These are phyloP conservation scores for Andrena chrysosceles DNA, from an alignment of 2,888 invertebrate species.

Conservation along the genomic window DNA sequence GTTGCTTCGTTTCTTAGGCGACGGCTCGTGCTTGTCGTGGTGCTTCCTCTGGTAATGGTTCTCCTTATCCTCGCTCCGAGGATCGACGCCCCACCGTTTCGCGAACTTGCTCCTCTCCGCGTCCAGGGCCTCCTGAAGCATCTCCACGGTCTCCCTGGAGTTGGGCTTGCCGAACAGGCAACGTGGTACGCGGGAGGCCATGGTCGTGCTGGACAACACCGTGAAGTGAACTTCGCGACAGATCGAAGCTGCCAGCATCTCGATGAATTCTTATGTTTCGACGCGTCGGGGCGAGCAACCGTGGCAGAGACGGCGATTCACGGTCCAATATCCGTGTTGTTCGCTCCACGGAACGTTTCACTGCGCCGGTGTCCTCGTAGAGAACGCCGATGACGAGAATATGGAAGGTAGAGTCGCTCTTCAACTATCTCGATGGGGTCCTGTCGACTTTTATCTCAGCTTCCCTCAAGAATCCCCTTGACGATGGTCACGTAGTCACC, in stretches of 20 bases:
- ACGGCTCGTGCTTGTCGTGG: conserved; percentile 73
- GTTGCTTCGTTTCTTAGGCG: conserved; percentile 76
- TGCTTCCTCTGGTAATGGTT: conserved; percentile 73
- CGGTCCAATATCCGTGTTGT: background rate
- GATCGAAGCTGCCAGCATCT: conserved; percentile 81
- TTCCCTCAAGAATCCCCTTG: conserved; percentile 30
- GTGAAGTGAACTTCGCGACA: conserved; percentile 81
- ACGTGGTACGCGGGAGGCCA: conserved; percentile 79
- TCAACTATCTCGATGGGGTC: background rate
- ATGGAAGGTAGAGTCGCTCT: background rate
- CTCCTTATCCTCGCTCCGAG: conserved; percentile 81
- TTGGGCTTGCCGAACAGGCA: conserved; percentile 88
- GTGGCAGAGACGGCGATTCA: background rate
- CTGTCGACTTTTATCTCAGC: conserved; percentile 59
- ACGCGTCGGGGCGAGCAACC: conserved; percentile 6
- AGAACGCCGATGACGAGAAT: background rate
- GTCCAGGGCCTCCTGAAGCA: conserved; percentile 87
- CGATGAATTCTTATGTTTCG: conserved; percentile 59
- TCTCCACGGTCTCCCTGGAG: conserved; percentile 86
- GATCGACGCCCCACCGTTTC: conserved; percentile 87
- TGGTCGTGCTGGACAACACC: conserved; percentile 77
- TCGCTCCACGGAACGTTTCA: background rate
- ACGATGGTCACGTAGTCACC: conserved; percentile 18
- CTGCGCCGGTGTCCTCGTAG: background rate
- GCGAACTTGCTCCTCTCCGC: conserved; percentile 87